phyloP scores from a whole-genome alignment of 2,113 vertebrate genomes.

The Callaeas wilsoni region DNA sequence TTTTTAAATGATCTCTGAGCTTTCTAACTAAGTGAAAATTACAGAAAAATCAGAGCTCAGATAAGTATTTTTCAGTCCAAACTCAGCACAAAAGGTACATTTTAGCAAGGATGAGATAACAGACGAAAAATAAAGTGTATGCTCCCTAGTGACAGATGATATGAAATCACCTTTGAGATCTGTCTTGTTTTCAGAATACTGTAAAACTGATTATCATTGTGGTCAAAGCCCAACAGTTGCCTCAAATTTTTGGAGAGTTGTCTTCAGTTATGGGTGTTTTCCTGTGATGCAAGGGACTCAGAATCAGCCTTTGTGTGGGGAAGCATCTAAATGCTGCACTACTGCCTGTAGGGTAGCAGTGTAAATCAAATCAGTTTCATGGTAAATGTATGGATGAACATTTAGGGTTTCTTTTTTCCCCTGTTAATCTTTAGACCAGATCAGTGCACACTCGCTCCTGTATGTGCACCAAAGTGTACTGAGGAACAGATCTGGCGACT shows the following conservation, averaged over 20 bases:
- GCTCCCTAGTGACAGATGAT: background rate
- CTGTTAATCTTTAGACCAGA: background rate
- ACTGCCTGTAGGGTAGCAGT: background rate
- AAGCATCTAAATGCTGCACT: background rate
- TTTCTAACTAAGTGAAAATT: background rate
- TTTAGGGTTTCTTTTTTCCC: accelerated
- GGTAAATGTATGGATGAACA: background rate
- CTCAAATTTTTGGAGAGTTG: background rate
- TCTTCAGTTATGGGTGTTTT: background rate
- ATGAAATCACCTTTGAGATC: background rate
- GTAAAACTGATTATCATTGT: background rate
- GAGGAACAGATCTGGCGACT: background rate
- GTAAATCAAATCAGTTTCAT: background rate
- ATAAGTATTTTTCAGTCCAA: background rate
- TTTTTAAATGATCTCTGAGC: background rate
- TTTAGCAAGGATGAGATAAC: background rate
- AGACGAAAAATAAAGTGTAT: background rate
- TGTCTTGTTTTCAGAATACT: background rate
- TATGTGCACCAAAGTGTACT: background rate
- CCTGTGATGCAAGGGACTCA: background rate
- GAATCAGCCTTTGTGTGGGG: background rate
- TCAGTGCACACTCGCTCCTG: too few relatives aligned
- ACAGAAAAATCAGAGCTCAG: background rate
- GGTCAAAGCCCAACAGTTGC: background rate
- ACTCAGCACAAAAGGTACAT: background rate